Evolutionary conservation across 2,888 invertebrate genomes (phyloP).

Genomic region (Cancer borealis): DNA sequence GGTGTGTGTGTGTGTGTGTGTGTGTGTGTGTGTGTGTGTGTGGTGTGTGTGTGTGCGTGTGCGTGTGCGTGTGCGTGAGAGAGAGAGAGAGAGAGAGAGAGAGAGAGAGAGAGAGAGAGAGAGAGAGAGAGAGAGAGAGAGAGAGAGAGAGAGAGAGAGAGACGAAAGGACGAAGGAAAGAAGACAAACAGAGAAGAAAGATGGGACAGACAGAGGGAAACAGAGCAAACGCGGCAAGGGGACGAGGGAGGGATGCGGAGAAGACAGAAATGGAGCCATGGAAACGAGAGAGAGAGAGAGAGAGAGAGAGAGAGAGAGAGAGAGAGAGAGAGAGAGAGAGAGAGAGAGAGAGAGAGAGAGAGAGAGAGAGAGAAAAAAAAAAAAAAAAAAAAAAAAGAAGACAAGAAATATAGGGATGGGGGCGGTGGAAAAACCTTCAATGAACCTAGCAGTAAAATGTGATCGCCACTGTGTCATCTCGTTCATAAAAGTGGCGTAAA

Average conservation of each 20-base stretch:
- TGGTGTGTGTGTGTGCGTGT: background rate
- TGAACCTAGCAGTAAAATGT: constrained; percentile 42
- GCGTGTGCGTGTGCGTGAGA: constrained; percentile 36
- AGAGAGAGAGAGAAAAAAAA: no score
- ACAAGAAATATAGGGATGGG: background rate
- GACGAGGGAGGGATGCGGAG: background rate
- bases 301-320: background rate
- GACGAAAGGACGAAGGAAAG: background rate
- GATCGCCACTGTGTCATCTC: constrained; percentile 55
- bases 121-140: constrained; percentile 25
- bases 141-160: background rate
- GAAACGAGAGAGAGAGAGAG: background rate
- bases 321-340: background rate
- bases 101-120: constrained; percentile 14
- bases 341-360: background rate
- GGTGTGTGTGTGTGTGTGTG: background rate
- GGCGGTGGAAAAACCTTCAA: background rate
- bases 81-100: constrained; percentile 21
- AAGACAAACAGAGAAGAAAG: background rate
- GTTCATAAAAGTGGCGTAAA: constrained; percentile 53
- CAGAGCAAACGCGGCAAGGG: background rate
- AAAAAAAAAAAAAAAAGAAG: background rate
- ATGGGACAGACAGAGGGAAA: background rate
- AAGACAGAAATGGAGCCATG: no score
- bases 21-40: background rate